A percentile compares a stretch with the other conserved stretches of the same genome.
phyloP scores from a whole-genome alignment of 2,797 vertebrate genomes.

The Peromyscus nudipes region DNA sequence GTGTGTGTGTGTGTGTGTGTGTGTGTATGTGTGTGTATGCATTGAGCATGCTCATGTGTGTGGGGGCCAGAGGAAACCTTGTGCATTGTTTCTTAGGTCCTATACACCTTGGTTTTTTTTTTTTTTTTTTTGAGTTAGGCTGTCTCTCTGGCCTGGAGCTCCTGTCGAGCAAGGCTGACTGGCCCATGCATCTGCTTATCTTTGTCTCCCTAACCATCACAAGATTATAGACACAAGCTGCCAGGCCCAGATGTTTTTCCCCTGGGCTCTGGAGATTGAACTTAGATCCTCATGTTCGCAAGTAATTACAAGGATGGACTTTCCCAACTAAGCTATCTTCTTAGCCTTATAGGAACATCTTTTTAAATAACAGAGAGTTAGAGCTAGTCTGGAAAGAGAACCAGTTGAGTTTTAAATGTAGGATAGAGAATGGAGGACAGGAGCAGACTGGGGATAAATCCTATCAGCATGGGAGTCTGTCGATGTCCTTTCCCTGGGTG shows the following conservation, averaged over 20 bases:
- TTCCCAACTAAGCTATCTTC: not conserved
- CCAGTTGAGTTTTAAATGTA: conserved; percentile 3
- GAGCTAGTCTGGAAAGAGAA: conserved; percentile 27
- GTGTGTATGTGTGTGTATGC: not conserved
- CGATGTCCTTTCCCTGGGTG: not conserved
- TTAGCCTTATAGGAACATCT: not conserved
- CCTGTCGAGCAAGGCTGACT: not conserved
- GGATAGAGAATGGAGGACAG: not conserved
- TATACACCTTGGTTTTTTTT: not conserved
- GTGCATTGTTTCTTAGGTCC: not conserved
- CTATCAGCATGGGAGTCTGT: not conserved
- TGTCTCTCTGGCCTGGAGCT: not conserved
- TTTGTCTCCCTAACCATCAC: not conserved
- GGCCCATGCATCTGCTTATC: not conserved
- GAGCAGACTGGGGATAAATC: not conserved
- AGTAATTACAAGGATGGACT: not conserved
- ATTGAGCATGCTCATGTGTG: not conserved
- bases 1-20: not conserved
- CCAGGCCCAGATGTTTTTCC: not conserved
- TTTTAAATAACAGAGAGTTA: conserved; percentile 42
- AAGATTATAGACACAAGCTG: not conserved
- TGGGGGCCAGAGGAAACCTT: not conserved
- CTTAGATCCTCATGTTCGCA: not conserved
- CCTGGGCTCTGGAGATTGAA: not conserved
- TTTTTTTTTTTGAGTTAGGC: not conserved